Evolutionary conservation across 1,140 invertebrate genomes (phyloP).

Genomic region (Bombus superbus): DNA sequence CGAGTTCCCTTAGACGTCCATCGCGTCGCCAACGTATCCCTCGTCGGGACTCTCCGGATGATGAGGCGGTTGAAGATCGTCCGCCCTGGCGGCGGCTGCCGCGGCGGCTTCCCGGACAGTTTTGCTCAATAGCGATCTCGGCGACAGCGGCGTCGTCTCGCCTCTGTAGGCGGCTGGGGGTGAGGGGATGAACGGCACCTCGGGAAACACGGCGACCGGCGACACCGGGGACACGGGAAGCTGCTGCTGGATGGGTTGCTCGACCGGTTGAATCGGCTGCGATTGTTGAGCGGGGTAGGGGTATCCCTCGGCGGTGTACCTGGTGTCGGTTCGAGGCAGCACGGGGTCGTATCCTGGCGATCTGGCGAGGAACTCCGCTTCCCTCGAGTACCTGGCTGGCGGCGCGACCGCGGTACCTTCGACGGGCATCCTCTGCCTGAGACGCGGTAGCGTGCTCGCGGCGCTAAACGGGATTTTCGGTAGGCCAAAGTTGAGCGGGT

Average conservation of each 20-base stretch:
- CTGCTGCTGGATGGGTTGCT: conserved; percentile 78
- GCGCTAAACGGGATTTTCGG: conserved; percentile 86
- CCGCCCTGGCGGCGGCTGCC: conserved; percentile 70
- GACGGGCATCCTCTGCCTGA: conserved; percentile 72
- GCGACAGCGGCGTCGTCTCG: conserved; percentile 75
- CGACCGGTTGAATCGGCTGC: conserved; percentile 67
- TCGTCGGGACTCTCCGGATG: conserved; percentile 93
- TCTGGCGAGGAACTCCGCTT: conserved; percentile 87
- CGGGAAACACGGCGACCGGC: conserved; percentile 81
- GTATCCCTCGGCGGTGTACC: conserved; percentile 91
- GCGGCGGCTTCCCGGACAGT: conserved; percentile 73
- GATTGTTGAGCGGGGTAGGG: conserved; percentile 82
- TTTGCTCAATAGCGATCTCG: conserved; percentile 73
- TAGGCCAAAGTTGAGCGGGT: conserved; percentile 90
- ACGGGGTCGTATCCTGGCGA: conserved; percentile 80
- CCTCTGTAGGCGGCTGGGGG: conserved; percentile 84
- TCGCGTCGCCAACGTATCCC: conserved; percentile 91
- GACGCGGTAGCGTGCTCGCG: conserved; percentile 83
- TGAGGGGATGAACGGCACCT: conserved; percentile 86
- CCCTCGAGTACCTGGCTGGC: conserved; percentile 85
- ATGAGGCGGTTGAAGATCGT: conserved; percentile 76
- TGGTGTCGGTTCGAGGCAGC: conserved; percentile 83
- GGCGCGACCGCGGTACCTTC: conserved; percentile 84
- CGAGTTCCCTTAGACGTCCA: conserved; percentile 78
- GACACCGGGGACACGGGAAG: conserved; percentile 68